phyloP scores from a whole-genome alignment of 2,797 vertebrate genomes.

The Lindbergichthys nudifrons region DNA sequence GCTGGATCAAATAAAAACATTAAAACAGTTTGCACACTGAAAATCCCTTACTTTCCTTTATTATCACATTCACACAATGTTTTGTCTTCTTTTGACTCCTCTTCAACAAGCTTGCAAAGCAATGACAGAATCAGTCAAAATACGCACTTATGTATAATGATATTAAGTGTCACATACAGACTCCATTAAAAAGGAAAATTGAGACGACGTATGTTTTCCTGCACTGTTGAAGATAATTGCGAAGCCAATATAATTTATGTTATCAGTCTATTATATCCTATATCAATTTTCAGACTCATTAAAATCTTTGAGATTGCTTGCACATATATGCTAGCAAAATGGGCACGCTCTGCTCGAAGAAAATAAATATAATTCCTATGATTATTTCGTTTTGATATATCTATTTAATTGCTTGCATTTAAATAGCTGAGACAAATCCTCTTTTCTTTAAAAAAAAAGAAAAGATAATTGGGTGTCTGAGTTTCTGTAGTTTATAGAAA shows the following conservation, averaged over 20 bases:
- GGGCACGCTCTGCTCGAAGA: not conserved
- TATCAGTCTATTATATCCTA: not conserved
- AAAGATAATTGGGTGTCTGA: not conserved
- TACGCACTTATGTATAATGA: not conserved
- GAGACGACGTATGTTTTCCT: conserved; percentile 22
- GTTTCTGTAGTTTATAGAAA: conserved; percentile 18
- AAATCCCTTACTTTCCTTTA: too few relatives aligned
- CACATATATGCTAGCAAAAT: conserved; percentile 21
- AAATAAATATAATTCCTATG: not conserved
- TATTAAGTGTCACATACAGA: not conserved
- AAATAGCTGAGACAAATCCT: not conserved
- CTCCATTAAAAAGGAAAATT: conserved; percentile 30
- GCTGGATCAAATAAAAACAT: too few relatives aligned
- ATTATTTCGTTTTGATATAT: conserved; percentile 12
- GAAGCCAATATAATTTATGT: conserved; percentile 14
- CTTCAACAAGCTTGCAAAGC: not conserved
- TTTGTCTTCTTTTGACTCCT: too few relatives aligned
- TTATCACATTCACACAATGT: too few relatives aligned
- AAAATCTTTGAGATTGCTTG: conserved; percentile 29
- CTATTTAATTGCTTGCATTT: not conserved
- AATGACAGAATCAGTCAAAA: conserved; percentile 2
- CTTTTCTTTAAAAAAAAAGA: not conserved
- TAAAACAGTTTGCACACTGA: too few relatives aligned
- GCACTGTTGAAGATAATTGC: conserved; percentile 24
- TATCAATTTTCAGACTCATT: conserved; percentile 24